A percentile compares a stretch with the other conserved stretches of the same genome.
Evolutionary conservation across 2,113 vertebrate genomes (phyloP).

Genomic region (Xenopus borealis): DNA sequence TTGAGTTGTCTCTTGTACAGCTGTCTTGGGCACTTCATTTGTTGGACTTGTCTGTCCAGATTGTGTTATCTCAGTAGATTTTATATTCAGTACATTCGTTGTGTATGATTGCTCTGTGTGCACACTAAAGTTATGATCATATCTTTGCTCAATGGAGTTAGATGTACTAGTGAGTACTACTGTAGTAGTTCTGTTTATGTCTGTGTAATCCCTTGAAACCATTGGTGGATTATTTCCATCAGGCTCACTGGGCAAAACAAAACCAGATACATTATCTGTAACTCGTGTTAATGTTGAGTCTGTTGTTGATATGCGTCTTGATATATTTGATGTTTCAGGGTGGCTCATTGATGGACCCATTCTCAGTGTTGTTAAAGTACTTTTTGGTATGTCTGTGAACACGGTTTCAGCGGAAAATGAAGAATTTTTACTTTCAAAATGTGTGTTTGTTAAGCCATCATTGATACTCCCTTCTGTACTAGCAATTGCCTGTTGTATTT

Average conservation of each 20-base stretch:
- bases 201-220: neutral
- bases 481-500: neutral
- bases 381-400: conserved; percentile 28
- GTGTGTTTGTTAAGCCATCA: conserved; percentile 19
- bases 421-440: conserved; percentile 26
- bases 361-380: neutral
- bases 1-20: neutral
- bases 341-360: neutral
- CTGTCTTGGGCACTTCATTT: neutral
- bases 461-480: conserved; percentile 43
- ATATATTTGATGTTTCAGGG: neutral
- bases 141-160: neutral
- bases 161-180: neutral
- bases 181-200: neutral
- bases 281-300: neutral
- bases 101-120: neutral
- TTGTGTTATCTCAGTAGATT: neutral
- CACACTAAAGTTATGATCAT: too few species aligned
- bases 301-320: neutral
- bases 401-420: neutral
- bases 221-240: neutral
- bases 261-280: neutral
- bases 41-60: neutral
- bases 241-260: neutral
- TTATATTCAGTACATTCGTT: neutral